phyloP scores from a whole-genome alignment of 2,113 vertebrate species.

The Mus pahari region DNA sequence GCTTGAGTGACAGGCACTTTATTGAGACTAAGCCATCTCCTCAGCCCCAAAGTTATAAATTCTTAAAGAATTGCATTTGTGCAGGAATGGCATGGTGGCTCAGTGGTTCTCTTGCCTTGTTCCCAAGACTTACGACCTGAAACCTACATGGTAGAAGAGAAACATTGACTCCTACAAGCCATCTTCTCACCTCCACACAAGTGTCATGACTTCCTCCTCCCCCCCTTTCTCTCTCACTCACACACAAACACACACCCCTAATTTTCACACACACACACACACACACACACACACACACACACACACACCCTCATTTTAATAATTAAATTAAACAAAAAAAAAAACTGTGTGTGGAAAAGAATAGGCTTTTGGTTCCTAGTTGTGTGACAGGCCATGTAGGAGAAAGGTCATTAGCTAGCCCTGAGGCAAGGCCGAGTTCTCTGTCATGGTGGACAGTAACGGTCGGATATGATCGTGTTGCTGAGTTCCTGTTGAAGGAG shows the following conservation, averaged over 20 bases:
- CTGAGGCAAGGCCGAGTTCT: constrained; percentile 29
- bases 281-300: not conserved
- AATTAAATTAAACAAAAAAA: not conserved
- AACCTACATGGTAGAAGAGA: not conserved
- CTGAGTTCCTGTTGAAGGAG: constrained; percentile 41
- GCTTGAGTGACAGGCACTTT: not conserved
- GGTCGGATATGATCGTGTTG: not conserved
- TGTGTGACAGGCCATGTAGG: not conserved
- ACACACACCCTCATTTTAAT: not conserved
- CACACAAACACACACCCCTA: not conserved
- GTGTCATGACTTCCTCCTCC: not conserved
- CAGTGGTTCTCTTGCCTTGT: not conserved
- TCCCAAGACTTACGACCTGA: not conserved
- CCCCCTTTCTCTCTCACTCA: not conserved
- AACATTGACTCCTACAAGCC: not conserved
- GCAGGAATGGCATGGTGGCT: not conserved
- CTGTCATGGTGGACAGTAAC: not conserved
- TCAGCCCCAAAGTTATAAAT: not conserved
- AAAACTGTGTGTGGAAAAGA: constrained; percentile 21
- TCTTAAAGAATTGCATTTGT: not conserved
- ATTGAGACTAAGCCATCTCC: not conserved
- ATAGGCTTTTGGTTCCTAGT: constrained; percentile 1
- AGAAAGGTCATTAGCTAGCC: constrained; percentile 30
- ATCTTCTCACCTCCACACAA: not conserved
- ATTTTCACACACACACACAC: not conserved